A percentile compares a stretch with the other conserved stretches of the same genome.
phyloP scores from a whole-genome alignment of 2,113 vertebrate species.

The Onychostruthus taczanowskii region DNA sequence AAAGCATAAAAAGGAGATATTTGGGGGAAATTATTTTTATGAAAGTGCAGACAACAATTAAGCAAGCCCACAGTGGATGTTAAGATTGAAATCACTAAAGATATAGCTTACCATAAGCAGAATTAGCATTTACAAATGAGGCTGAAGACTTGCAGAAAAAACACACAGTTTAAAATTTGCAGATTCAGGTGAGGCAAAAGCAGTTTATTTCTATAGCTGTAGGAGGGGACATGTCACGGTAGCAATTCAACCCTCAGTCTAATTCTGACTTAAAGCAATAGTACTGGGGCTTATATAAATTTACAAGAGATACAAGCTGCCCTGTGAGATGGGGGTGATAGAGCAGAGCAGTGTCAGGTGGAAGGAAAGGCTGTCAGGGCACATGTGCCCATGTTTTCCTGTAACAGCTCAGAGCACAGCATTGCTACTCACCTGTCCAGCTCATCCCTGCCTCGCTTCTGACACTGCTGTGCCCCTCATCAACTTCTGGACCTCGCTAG shows the following conservation, averaged over 20 bases:
- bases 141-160: neutral
- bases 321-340: neutral
- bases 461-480: neutral
- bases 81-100: neutral
- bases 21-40: neutral
- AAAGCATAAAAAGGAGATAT: neutral
- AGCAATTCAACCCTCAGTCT: neutral
- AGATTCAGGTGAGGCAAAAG: neutral
- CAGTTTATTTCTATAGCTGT: neutral
- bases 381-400: fast-evolving
- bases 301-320: neutral
- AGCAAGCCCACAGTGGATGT: neutral
- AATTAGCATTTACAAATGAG: neutral
- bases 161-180: neutral
- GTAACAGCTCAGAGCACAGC: neutral
- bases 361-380: neutral
- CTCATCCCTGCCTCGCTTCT: fast-evolving
- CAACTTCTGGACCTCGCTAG: fast-evolving
- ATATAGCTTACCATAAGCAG: neutral
- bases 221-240: fast-evolving
- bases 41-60: neutral
- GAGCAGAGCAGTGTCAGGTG: neutral
- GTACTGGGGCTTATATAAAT: neutral
- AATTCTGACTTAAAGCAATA: neutral
- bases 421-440: fast-evolving